These are phyloP conservation scores for Prunella strophiata DNA, from an alignment of 2,797 vertebrate genomes.

Conservation along the genomic window DNA sequence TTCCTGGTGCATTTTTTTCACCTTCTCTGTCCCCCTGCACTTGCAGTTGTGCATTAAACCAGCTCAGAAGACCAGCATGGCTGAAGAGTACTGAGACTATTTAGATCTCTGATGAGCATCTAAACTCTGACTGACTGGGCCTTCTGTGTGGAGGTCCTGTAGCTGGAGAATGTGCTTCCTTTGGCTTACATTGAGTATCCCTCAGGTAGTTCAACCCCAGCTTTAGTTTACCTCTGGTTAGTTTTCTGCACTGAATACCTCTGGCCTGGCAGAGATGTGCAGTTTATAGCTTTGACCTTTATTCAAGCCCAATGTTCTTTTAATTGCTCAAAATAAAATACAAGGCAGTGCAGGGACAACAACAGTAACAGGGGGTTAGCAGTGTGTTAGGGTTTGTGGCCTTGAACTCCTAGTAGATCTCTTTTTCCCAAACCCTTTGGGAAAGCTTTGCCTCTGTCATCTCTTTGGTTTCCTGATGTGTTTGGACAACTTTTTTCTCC, in stretches of 20 bases:
- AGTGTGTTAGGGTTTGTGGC: neutral
- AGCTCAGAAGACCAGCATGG: neutral
- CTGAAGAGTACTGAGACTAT: neutral
- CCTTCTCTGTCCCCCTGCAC: neutral
- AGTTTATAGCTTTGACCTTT: constrained; percentile 44
- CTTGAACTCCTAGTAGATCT: neutral
- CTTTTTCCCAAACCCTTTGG: neutral
- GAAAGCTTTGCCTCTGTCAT: neutral
- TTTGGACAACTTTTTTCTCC: neutral
- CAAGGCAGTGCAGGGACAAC: neutral
- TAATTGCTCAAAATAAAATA: neutral
- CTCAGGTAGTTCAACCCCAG: neutral
- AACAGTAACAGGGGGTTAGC: accelerated
- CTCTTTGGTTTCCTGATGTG: neutral
- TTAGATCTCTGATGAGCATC: neutral
- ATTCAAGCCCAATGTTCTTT: neutral
- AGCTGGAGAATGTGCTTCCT: neutral
- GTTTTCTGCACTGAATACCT: neutral
- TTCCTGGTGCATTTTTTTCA: neutral
- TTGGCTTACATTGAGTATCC: neutral
- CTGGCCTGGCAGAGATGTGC: neutral
- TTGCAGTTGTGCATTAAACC: neutral
- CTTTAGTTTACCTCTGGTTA: neutral
- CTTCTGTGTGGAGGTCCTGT: neutral
- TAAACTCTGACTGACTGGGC: neutral